Evolutionary conservation across 2,888 invertebrate species (phyloP).

Genomic region (Dicyrtomina minuta): DNA sequence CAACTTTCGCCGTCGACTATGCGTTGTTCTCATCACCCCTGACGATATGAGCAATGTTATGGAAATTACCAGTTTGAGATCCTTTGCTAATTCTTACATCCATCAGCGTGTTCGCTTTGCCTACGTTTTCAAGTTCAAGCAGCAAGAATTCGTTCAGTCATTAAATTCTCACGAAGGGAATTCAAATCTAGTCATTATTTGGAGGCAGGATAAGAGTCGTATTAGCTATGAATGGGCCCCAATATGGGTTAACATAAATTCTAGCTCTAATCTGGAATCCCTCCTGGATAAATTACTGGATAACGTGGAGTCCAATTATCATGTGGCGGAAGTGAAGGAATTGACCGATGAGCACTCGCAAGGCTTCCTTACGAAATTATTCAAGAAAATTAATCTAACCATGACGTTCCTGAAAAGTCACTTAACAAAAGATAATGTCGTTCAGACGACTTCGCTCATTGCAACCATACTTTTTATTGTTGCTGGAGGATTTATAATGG

Average conservation of each 20-base stretch:
- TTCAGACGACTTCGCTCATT: slow-evolving; percentile 75
- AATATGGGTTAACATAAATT: slow-evolving; percentile 61
- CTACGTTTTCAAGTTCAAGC: slow-evolving; percentile 79
- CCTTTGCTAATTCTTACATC: slow-evolving; percentile 34
- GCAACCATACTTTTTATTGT: slow-evolving; percentile 77
- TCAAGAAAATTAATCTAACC: slow-evolving; percentile 67
- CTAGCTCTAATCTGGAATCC: slow-evolving; percentile 65
- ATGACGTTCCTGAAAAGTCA: slow-evolving; percentile 72
- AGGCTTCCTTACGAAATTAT: slow-evolving; percentile 69
- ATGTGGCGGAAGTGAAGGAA: slow-evolving; percentile 61
- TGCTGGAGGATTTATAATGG: slow-evolving; percentile 80
- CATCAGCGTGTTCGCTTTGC: slow-evolving; percentile 74
- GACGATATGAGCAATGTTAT: slow-evolving; percentile 50
- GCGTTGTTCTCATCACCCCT: slow-evolving; percentile 76
- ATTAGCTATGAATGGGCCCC: slow-evolving; percentile 89
- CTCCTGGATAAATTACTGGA: slow-evolving; percentile 66
- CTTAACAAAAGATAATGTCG: slow-evolving; percentile 73
- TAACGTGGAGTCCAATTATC: slow-evolving; percentile 23
- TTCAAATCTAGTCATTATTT: slow-evolving; percentile 57
- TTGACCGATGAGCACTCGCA: slow-evolving; percentile 76
- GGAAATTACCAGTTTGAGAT: slow-evolving; percentile 25
- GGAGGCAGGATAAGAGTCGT: slow-evolving; percentile 82
- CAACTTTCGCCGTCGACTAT: slow-evolving; percentile 70
- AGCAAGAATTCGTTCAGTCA: slow-evolving; percentile 70
- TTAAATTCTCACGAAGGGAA: slow-evolving; percentile 11